Percentiles rank a stretch among this genome's conserved stretches.
phyloP scores from a whole-genome alignment of 2,797 vertebrate species.

The Mormyrus proboscirostris region DNA sequence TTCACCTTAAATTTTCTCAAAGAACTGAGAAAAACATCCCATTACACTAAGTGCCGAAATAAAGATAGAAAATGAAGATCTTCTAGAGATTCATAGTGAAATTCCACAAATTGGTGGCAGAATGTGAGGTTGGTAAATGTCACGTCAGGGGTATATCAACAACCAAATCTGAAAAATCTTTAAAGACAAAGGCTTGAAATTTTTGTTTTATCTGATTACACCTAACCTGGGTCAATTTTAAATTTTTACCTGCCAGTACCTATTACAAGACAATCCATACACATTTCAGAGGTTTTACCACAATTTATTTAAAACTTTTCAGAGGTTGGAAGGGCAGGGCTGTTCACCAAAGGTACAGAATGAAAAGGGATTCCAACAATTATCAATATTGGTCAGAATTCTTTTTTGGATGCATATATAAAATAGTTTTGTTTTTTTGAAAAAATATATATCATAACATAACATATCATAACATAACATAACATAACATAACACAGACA shows the following conservation, averaged over 20 bases:
- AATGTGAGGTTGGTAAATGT: neutral
- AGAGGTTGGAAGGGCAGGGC: neutral
- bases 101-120: neutral
- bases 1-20: neutral
- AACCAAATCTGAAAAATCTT: neutral
- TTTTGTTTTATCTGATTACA: neutral
- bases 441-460: neutral
- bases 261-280: neutral
- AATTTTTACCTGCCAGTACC: neutral
- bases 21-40: neutral
- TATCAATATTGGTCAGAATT: neutral
- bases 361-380: neutral
- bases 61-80: neutral
- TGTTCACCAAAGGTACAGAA: neutral
- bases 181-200: neutral
- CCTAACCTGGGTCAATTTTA: neutral
- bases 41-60: neutral
- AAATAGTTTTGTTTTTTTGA: neutral
- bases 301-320: neutral
- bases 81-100: neutral
- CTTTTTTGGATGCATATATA: neutral
- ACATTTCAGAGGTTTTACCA: neutral
- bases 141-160: neutral
- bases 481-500: slow-evolving; percentile 7
- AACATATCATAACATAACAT: neutral